A percentile compares a stretch with the other conserved stretches of the same genome.
These are phyloP conservation scores for Erythrocercus mccallii DNA, from an alignment of 2,113 vertebrate genomes.

Conservation along the genomic window DNA sequence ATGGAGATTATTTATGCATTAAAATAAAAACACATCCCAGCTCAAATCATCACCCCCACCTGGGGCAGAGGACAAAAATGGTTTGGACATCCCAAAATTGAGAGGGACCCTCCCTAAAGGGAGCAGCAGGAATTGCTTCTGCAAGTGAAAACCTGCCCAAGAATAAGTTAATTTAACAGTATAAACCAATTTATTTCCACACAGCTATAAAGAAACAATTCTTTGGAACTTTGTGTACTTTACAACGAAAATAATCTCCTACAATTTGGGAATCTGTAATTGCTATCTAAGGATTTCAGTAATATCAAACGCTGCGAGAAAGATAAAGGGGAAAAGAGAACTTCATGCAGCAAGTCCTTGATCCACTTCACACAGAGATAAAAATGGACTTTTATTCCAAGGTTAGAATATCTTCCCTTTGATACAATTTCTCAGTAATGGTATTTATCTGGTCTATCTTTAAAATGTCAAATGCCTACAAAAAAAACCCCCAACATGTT, in stretches of 20 bases:
- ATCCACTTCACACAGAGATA: not conserved
- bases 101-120: not conserved
- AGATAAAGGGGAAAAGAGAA: not conserved
- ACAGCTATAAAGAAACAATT: not conserved
- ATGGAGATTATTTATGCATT: not conserved
- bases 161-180: not conserved
- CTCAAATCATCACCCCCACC: not conserved
- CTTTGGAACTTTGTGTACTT: not conserved
- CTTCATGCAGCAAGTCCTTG: not conserved
- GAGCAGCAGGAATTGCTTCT: not conserved
- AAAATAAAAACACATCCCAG: not conserved
- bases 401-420: not conserved
- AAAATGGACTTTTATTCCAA: constrained; percentile 23
- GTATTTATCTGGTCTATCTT: constrained; percentile 12
- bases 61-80: too few species aligned
- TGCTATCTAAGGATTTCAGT: not conserved
- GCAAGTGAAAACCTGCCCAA: not conserved
- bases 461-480: constrained; percentile 39
- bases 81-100: not conserved
- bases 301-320: not conserved
- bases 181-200: not conserved
- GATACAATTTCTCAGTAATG: not conserved
- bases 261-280: not conserved
- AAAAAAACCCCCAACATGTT: not conserved
- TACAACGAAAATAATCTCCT: not conserved